phyloP scores from a whole-genome alignment of 2,113 vertebrate species.

The Climacteris rufus region DNA sequence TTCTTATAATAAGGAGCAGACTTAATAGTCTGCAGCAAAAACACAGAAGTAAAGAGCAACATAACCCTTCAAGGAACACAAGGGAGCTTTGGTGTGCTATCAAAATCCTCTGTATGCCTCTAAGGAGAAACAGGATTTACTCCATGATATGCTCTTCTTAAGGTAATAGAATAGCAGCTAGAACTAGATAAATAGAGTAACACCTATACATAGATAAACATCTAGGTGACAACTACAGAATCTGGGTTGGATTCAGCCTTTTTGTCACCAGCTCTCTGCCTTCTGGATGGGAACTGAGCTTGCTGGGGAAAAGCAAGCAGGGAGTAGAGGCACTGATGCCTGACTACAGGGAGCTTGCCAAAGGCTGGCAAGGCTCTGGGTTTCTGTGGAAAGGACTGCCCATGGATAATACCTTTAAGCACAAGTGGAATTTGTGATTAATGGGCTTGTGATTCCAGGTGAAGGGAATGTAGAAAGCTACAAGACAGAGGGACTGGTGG shows the following conservation, averaged over 20 bases:
- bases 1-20: background rate
- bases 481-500: background rate
- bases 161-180: background rate
- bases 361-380: background rate
- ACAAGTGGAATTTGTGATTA: background rate
- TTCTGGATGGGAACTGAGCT: background rate
- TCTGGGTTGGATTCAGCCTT: background rate
- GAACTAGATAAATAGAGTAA: background rate
- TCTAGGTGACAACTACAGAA: background rate
- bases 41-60: background rate
- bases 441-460: background rate
- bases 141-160: background rate
- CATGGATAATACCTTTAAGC: background rate
- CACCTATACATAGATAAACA: background rate
- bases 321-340: rapidly evolving
- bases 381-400: background rate
- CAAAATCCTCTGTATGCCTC: background rate
- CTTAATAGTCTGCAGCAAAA: background rate
- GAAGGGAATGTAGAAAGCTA: background rate
- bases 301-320: background rate
- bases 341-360: background rate
- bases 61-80: background rate
- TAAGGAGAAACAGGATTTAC: background rate
- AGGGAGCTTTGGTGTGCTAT: background rate
- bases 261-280: background rate